Evolutionary conservation across 35 echinoderm and acorn worm species (phyloP).

Genomic region (Diadema setosum): DNA sequence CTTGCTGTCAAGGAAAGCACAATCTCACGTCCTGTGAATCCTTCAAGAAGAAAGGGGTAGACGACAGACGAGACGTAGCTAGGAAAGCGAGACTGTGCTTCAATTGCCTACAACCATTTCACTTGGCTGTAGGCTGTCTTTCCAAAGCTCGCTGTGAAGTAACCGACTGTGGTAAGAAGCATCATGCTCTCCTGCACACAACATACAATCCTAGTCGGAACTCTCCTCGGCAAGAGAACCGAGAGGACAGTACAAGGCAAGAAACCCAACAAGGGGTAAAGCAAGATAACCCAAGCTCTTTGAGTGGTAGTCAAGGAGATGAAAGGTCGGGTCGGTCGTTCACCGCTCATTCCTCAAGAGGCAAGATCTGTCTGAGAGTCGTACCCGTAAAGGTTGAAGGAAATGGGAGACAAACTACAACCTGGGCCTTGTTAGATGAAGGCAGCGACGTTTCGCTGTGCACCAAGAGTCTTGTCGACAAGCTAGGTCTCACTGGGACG

Average conservation of each 20-base stretch:
- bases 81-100: constrained; percentile 15
- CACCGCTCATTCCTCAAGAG: background rate
- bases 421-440: constrained; percentile 35
- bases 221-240: background rate
- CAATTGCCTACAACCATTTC: background rate
- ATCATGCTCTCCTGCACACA: background rate
- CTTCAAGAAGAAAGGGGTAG: background rate
- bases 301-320: background rate
- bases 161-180: background rate
- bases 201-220: background rate
- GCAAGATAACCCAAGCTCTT: background rate
- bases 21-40: background rate
- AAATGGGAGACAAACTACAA: background rate
- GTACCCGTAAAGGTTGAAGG: background rate
- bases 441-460: constrained; percentile 13
- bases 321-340: background rate
- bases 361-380: background rate
- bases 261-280: background rate
- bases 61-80: background rate
- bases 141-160: background rate
- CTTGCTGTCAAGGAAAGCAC: background rate
- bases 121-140: background rate
- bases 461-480: constrained; percentile 4
- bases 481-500: background rate
- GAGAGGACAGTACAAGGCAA: background rate